phyloP scores from a whole-genome alignment of 2,888 invertebrate genomes.

The Spisula subtruncata region DNA sequence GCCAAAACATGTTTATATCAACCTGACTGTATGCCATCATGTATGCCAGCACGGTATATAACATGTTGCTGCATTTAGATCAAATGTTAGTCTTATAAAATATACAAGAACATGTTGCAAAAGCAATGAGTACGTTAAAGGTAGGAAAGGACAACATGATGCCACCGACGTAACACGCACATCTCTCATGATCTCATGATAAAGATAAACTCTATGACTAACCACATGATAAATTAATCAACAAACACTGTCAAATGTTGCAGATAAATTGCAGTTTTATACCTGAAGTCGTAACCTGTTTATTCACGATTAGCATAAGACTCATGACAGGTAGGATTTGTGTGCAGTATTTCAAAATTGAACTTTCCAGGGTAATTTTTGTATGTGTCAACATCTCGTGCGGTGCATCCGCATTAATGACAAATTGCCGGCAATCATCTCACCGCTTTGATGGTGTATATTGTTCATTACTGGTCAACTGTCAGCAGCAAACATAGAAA shows the following conservation, averaged over 20 bases:
- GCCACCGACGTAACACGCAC: not conserved
- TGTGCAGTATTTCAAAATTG: constrained; percentile 11
- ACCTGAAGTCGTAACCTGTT: constrained; percentile 16
- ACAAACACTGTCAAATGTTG: constrained; percentile 19
- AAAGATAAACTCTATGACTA: constrained; percentile 19
- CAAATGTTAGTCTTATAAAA: too few species aligned
- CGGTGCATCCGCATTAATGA: not conserved
- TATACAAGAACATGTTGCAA: too few species aligned
- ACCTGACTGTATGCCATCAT: not conserved
- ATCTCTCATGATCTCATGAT: not conserved
- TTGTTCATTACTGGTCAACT: constrained; percentile 5
- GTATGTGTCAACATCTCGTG: not conserved
- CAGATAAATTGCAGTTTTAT: constrained; percentile 22
- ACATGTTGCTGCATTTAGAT: not conserved
- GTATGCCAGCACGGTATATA: not conserved
- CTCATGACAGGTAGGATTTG: not conserved
- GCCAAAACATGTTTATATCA: not conserved
- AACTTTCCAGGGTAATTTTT: not conserved
- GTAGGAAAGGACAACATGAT: not conserved
- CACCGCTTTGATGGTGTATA: not conserved
- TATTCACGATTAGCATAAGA: not conserved
- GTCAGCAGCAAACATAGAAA: not conserved
- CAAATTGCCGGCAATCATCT: not conserved
- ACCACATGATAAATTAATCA: constrained; percentile 17
- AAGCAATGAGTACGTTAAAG: not conserved